phyloP scores from a whole-genome alignment of 2,888 invertebrate species.

The Andrena camellia region DNA sequence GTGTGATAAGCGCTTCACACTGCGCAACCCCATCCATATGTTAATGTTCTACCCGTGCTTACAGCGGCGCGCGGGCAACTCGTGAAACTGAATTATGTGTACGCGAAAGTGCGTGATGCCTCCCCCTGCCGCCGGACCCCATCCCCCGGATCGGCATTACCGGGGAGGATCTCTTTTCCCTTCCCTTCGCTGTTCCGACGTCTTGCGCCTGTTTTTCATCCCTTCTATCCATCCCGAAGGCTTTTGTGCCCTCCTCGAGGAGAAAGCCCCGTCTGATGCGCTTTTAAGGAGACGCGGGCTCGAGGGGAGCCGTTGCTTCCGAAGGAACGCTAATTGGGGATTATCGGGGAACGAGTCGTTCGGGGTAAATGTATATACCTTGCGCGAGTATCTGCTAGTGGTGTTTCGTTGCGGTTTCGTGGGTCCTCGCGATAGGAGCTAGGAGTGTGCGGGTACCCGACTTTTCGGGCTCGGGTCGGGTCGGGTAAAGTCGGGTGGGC shows the following conservation, averaged over 20 bases:
- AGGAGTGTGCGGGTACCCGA: no score
- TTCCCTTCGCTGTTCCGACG: not conserved
- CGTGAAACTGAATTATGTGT: constrained; percentile 73
- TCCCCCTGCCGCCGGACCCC: not conserved
- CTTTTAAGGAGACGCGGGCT: constrained; percentile 40
- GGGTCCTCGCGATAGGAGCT: not conserved
- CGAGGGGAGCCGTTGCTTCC: not conserved
- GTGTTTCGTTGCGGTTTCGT: not conserved
- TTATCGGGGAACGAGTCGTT: constrained; percentile 44
- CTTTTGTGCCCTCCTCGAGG: constrained; percentile 5
- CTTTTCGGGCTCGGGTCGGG: no score
- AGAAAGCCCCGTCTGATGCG: constrained; percentile 30
- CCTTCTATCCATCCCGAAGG: not conserved
- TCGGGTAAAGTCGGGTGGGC: no score
- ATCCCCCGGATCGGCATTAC: not conserved
- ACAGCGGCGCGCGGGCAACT: constrained; percentile 63
- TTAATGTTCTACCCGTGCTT: constrained; percentile 71
- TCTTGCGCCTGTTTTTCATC: not conserved
- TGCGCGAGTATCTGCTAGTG: not conserved
- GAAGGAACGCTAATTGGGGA: constrained; percentile 47
- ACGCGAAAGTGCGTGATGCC: constrained; percentile 69
- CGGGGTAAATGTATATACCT: not conserved
- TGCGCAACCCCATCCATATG: constrained; percentile 75
- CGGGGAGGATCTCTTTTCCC: constrained; percentile 10
- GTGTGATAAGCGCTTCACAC: constrained; percentile 81